Conservation (phyloP, 2,888 invertebrate genomes). For the Monopis laevigella region DNA sequence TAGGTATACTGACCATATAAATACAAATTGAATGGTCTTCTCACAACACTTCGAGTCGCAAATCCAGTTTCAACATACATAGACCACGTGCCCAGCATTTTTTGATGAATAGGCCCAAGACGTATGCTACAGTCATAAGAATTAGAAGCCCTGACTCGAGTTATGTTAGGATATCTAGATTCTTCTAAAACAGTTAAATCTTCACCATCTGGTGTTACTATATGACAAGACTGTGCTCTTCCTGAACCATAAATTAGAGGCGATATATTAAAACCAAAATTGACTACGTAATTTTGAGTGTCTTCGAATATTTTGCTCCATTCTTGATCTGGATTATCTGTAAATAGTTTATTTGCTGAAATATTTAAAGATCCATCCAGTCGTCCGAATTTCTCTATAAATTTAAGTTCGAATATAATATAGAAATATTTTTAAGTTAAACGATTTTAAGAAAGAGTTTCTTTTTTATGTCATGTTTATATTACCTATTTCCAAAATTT, state of each 20-base stretch:
- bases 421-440: too few species aligned
- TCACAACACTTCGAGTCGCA: constrained; percentile 19
- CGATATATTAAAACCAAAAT: constrained; percentile 24
- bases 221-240: constrained; percentile 25
- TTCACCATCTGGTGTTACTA: constrained; percentile 31
- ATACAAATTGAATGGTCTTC: constrained; percentile 25
- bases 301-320: not conserved
- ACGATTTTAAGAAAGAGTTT: too few species aligned
- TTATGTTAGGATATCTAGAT: constrained; percentile 22
- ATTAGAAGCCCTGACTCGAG: not conserved
- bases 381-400: too few species aligned
- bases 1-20: constrained; percentile 29
- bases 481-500: too few species aligned
- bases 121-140: constrained; percentile 24
- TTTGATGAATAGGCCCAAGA: constrained; percentile 25
- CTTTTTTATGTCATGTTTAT: too few species aligned
- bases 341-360: too few species aligned
- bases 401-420: too few species aligned
- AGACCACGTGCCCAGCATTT: constrained; percentile 29
- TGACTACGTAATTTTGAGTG: constrained; percentile 24
- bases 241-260: constrained; percentile 23
- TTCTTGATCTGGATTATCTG: constrained; percentile 1
- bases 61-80: constrained; percentile 22
- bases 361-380: too few species aligned
- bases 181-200: constrained; percentile 21